Evolutionary conservation across 92 coral and sea anemone species (phyloP), one percentile per base, ranked within the genome.

Genomic region (Umimayanthus kanabou): DNA sequence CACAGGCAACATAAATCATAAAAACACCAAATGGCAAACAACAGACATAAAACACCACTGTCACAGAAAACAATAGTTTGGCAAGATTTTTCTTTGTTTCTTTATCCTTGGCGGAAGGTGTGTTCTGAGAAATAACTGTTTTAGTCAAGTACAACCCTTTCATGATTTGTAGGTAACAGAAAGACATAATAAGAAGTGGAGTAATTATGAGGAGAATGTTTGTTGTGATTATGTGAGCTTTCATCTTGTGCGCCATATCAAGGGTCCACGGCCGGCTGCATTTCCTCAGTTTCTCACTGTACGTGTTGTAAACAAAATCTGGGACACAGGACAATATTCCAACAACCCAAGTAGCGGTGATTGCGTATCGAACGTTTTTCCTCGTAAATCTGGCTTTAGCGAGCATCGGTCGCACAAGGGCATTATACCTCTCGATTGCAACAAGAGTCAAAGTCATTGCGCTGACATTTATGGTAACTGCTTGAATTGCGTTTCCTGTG

Each of bases 51-150:
- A 75, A 75, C 53, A 45, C 79, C 4, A 42, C 45, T 22, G 79
- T 75, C n/a, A 75, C 79, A 11, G 50, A 75, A 20, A 75, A 10
- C 45, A 45, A 23, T 5, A 75, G 79, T 39, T 37, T 75, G 9
- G 79, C 47, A 39, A 75, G 79, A 8, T 75, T 75, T 39, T 37
- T 40, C 79, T 75, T 75, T 2, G 79, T 75, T 20, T 75, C 49
- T 45, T 18, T 39, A 75, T 75, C 79, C 53, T 75, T 18, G 20
- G 79, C 45, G 8, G 53, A 18, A 26, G 43, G 43, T 75, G 79
- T 22, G 22, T n/a, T 13, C 30, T 20, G 79, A 11, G 79, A 40
- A 75, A 40, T 39, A 9, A 75, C 79, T 7, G 79, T 75, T 5
- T 75, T 75, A 18, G 79, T 75, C 6, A 75, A 39, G n/a, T 75